phyloP scores from a whole-genome alignment of 2,888 invertebrate genomes.

The Sarcophaga subvicina region DNA sequence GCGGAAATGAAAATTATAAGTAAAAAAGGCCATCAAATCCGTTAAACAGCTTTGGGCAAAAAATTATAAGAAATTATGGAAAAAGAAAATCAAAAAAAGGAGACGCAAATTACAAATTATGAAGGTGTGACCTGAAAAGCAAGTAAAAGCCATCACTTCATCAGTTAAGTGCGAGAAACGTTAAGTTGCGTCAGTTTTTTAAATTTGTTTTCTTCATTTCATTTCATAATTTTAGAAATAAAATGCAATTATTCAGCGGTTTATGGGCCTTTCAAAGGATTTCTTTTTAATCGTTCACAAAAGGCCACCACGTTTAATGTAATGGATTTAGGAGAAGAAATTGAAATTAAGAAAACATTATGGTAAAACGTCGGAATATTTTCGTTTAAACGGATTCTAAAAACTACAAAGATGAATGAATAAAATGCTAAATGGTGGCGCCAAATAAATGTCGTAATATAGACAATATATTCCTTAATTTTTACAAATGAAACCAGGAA shows the following conservation, averaged over 20 bases:
- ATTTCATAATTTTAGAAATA: neutral
- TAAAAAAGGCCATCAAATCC: neutral
- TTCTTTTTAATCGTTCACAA: neutral
- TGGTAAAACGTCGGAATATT: too few relatives aligned
- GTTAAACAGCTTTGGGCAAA: neutral
- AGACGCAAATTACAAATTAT: neutral
- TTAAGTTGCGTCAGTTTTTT: too few relatives aligned
- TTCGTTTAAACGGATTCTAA: neutral
- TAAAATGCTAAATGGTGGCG: neutral
- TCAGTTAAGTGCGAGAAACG: neutral
- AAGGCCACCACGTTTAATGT: neutral
- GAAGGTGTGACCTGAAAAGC: neutral
- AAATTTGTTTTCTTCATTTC: too few relatives aligned
- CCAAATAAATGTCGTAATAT: too few relatives aligned
- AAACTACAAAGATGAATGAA: neutral
- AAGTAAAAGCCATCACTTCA: neutral
- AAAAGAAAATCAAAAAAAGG: neutral
- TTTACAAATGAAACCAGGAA: too few relatives aligned
- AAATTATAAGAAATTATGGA: neutral
- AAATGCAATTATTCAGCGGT: neutral
- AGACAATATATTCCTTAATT: too few relatives aligned
- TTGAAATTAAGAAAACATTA: neutral
- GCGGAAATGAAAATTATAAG: neutral
- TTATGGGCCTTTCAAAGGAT: neutral
- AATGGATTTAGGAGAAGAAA: neutral